Evolutionary conservation across 1,140 invertebrate species (phyloP), one percentile per base, ranked within the genome.

Genomic region (Hermatobates lingyangjiaoensis): DNA sequence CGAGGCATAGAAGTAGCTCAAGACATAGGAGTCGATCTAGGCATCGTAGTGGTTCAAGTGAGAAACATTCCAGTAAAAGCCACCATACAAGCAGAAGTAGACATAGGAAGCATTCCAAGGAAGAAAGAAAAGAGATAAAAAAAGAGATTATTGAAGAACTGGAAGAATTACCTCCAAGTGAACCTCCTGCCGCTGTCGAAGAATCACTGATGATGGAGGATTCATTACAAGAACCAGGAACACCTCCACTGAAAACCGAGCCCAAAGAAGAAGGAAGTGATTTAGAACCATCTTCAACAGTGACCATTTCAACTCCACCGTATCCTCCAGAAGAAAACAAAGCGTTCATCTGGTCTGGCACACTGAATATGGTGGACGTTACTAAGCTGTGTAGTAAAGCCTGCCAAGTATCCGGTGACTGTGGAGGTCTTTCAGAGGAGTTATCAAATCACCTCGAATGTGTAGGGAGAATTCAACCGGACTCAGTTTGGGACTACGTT

Each of bases 401-500:
- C 4, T 80, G 85, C 60, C 30, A 50, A 21, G 53, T 54, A 34
- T 76, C 75, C 28, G 84, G 85, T 1, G 75, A 79, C 54, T 74
- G 77, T 10, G 65, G 68, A 25, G 76, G 81, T 53, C 64, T 88
- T 1, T 72, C 74, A 58, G 74, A 81, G 57, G 78, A 87, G 63
- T 61, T 93, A 4, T 79, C 80, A 1, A 70, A 79, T 48, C 80
- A 81, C n/a, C 69, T 93, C 20, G 83, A 89, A 58, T 81, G 95
- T 27, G 87, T 93, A 50, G 92, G 92, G 10, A 74, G 92, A 57
- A 94, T 97, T 57, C 76, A 77, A 50, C 87, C 87, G 3, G 79
- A 84, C 3, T 89, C 85, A 34, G 89, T 95, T 10, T 94, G 87
- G 85, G 88, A 93, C 51, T 96, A 96, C 61, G 79, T 97, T 27